Conservation (phyloP, 2,888 invertebrate genomes). For the Parnassius smintheus region DNA sequence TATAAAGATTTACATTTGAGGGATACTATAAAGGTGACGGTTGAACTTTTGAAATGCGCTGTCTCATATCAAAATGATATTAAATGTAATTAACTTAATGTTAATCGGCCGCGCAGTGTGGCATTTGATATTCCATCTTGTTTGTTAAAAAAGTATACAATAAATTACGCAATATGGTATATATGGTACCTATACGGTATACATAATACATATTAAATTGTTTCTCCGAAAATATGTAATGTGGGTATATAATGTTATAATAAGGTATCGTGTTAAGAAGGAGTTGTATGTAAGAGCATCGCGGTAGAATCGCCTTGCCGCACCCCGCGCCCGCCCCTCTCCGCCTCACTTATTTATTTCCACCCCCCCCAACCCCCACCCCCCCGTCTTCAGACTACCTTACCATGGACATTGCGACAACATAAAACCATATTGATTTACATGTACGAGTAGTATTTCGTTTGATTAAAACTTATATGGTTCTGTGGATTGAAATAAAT, state of each 20-base stretch:
- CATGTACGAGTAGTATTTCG: conserved; percentile 70
- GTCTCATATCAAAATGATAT: conserved; percentile 74
- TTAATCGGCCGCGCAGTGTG: conserved; percentile 52
- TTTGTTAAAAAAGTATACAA: conserved; percentile 69
- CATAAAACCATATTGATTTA: conserved; percentile 71
- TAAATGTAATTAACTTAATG: conserved; percentile 54
- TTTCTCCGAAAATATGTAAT: conserved; percentile 55
- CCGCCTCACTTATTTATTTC: conserved; percentile 47
- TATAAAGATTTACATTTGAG: conserved; percentile 77
- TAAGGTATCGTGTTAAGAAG: conserved; percentile 32
- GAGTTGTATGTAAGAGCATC: conserved; percentile 27
- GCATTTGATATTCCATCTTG: conserved; percentile 71
- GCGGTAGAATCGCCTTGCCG: conserved; percentile 27
- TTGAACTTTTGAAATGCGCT: conserved; percentile 65
- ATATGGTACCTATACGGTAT: conserved; percentile 48
- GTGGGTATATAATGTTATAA: conserved; percentile 55
- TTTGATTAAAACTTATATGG: conserved; percentile 76
- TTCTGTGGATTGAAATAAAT: conserved; percentile 80
- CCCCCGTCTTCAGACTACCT: conserved; percentile 62
- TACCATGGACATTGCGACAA: conserved; percentile 51
- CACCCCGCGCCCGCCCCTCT: conserved; percentile 36
- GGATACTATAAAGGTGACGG: conserved; percentile 63
- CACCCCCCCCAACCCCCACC: conserved; percentile 48
- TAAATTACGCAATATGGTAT: conserved; percentile 51
- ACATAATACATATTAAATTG: conserved; percentile 37